Conservation (phyloP, 64 coral and sea anemone genomes). For the Montipora foliosa region DNA sequence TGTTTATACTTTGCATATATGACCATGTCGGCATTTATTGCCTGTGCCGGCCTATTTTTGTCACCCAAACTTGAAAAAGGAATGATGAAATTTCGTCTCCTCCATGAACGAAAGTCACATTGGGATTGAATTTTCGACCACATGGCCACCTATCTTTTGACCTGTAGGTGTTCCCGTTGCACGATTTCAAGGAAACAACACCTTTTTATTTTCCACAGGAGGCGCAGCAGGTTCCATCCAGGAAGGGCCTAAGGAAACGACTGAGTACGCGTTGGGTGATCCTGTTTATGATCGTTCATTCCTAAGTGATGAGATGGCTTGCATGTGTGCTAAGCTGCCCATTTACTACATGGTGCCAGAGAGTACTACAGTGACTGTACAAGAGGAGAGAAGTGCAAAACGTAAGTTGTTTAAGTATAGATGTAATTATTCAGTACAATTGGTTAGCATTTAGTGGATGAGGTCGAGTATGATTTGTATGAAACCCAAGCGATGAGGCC, state of each 20-base stretch:
- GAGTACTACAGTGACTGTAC: not conserved
- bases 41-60: not conserved
- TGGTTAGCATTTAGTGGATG: too few relatives aligned
- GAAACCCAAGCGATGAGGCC: too few relatives aligned
- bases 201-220: not conserved
- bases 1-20: too few relatives aligned
- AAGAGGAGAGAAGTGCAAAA: not conserved
- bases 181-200: not conserved
- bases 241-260: not conserved
- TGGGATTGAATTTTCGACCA: too few relatives aligned
- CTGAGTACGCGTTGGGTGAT: not conserved
- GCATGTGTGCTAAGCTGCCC: not conserved
- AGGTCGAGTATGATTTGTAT: too few relatives aligned
- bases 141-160: too few relatives aligned
- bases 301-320: slow-evolving; percentile 9
- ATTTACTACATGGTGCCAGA: not conserved
- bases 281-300: not conserved
- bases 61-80: not conserved
- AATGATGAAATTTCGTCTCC: too few relatives aligned
- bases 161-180: not conserved
- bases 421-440: too few relatives aligned
- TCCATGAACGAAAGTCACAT: too few relatives aligned
- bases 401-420: not conserved
- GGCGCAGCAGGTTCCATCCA: not conserved
- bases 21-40: not conserved